A percentile compares a stretch with the other conserved stretches of the same genome.
Evolutionary conservation across 2,797 vertebrate species (phyloP).

Genomic region (Danio albolineatus): DNA sequence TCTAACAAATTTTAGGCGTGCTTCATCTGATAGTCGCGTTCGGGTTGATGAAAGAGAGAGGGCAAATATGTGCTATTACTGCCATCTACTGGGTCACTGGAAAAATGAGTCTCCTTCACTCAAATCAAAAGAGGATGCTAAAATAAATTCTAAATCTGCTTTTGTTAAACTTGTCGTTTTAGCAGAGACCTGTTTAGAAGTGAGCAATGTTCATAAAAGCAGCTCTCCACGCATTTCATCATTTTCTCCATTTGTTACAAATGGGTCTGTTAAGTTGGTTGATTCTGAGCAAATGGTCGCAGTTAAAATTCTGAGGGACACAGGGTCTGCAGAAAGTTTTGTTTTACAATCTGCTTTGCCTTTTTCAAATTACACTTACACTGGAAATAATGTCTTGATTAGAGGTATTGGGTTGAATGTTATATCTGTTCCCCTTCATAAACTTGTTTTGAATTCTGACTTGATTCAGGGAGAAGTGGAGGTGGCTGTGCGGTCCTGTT

Average conservation of each 20-base stretch:
- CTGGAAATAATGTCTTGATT: neutral
- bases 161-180: neutral
- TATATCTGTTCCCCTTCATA: slow-evolving; percentile 7
- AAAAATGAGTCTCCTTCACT: neutral
- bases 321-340: neutral
- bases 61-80: neutral
- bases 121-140: neutral
- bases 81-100: neutral
- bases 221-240: neutral
- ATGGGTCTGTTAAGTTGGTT: neutral
- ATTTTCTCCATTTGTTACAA: neutral
- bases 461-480: slow-evolving; percentile 11
- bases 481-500: neutral
- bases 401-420: neutral
- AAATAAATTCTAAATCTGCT: neutral
- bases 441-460: neutral
- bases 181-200: neutral
- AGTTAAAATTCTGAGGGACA: neutral
- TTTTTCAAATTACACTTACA: neutral
- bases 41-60: neutral
- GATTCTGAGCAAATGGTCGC: neutral
- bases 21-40: neutral
- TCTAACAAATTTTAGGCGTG: neutral
- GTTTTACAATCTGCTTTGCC: neutral
- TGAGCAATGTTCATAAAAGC: neutral